A percentile compares a stretch with the other conserved stretches of the same genome.
phyloP scores from a whole-genome alignment of 2,113 vertebrate species.

The Trinectes maculatus region DNA sequence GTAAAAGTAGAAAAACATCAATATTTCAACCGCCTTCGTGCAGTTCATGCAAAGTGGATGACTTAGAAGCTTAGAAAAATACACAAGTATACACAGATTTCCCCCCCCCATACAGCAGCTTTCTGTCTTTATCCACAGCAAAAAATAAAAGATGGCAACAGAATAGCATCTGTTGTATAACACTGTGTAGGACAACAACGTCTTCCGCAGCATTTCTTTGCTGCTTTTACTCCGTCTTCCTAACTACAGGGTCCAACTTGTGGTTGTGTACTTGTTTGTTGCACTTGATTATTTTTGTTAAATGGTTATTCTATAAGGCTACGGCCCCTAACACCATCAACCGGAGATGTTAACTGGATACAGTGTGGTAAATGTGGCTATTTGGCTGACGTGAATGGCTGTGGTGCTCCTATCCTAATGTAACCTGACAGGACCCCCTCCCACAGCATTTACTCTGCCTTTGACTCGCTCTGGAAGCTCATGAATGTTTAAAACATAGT shows the following conservation, averaged over 20 bases:
- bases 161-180: neutral
- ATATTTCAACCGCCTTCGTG: slow-evolving; percentile 56
- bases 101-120: neutral
- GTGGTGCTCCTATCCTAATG: slow-evolving; percentile 39
- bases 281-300: slow-evolving; percentile 9
- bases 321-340: slow-evolving; percentile 10
- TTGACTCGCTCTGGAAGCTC: slow-evolving; percentile 50
- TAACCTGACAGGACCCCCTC: slow-evolving; percentile 54
- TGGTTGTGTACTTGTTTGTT: slow-evolving; percentile 6
- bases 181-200: neutral
- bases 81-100: neutral
- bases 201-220: slow-evolving; percentile 5
- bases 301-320: slow-evolving; percentile 9
- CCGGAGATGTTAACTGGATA: slow-evolving; percentile 35
- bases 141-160: neutral
- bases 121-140: slow-evolving; percentile 1
- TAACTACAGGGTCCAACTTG: slow-evolving; percentile 1
- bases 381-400: slow-evolving; percentile 39
- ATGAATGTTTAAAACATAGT: slow-evolving; percentile 68
- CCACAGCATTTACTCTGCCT: slow-evolving; percentile 55
- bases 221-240: neutral
- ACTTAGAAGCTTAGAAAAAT: slow-evolving; percentile 12
- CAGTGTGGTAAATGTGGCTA: slow-evolving; percentile 17
- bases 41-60: slow-evolving; percentile 52
- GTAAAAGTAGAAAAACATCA: slow-evolving; percentile 43